Evolutionary conservation across 2,797 vertebrate species (phyloP).

Genomic region (Pseudotriccus pelzelni): DNA sequence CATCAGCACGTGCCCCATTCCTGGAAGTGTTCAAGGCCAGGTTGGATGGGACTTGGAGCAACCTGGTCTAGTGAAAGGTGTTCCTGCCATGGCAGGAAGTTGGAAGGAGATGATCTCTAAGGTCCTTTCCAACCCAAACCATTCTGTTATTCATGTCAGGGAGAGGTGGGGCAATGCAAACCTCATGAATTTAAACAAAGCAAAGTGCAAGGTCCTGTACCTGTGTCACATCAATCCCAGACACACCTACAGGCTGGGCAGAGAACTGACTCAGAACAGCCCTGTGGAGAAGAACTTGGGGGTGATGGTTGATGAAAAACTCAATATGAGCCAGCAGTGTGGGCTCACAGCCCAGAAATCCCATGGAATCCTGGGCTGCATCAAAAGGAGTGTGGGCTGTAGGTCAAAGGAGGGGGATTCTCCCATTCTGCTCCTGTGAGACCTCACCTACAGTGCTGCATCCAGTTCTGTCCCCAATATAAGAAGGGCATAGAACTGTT

Average conservation of each 20-base stretch:
- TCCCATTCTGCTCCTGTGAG: neutral
- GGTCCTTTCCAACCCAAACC: neutral
- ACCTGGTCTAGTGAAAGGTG: neutral
- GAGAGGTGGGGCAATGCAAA: neutral
- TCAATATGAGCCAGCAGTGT: accelerated
- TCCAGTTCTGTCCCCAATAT: accelerated
- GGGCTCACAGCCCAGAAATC: neutral
- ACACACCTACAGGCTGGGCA: neutral
- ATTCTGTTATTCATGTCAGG: neutral
- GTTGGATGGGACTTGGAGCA: neutral
- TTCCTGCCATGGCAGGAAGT: neutral
- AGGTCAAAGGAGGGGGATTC: neutral
- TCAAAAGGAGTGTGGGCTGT: accelerated
- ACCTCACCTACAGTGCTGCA: neutral
- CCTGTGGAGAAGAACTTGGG: neutral
- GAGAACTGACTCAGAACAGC: neutral
- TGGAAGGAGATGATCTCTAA: neutral
- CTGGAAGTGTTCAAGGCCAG: neutral
- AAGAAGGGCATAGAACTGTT: too few species aligned
- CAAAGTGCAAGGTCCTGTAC: neutral
- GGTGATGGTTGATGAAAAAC: neutral
- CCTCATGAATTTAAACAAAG: neutral
- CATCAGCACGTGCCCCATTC: accelerated
- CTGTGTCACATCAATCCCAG: accelerated
- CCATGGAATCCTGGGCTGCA: neutral